A percentile compares a stretch with the other conserved stretches of the same genome.
Evolutionary conservation across 2,888 invertebrate genomes (phyloP).

Genomic region (Incurvaria masculella): DNA sequence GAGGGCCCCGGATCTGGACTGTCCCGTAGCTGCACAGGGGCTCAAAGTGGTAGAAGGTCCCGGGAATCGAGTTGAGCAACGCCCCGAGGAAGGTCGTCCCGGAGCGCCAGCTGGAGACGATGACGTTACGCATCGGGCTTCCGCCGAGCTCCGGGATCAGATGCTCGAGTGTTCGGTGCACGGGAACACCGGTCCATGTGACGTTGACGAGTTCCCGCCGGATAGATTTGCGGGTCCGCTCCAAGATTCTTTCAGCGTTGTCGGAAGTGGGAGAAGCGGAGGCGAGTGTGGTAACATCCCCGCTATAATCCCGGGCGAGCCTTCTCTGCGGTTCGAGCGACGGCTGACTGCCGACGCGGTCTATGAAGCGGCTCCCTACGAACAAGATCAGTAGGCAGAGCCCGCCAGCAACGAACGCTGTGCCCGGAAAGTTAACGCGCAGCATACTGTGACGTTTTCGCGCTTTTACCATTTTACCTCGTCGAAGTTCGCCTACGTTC

Average conservation of each 20-base stretch:
- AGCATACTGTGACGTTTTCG: no score
- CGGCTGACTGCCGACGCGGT: conserved; percentile 49
- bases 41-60: conserved; percentile 88
- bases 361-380: conserved; percentile 55
- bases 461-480: no score
- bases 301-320: conserved; percentile 59
- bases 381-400: conserved; percentile 51
- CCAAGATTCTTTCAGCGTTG: conserved; percentile 36
- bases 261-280: conserved; percentile 38
- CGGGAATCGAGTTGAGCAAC: conserved; percentile 78
- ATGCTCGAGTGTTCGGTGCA: conserved; percentile 58
- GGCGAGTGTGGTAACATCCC: no score
- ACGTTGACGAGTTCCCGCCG: conserved; percentile 39
- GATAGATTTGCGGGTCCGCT: conserved; percentile 36
- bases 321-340: conserved; percentile 46
- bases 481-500: no score
- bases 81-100: conserved; percentile 90
- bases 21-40: conserved; percentile 81
- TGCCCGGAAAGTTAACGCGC: conserved; percentile 49
- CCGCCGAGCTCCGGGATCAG: conserved; percentile 69
- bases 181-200: conserved; percentile 24
- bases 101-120: conserved; percentile 87
- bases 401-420: conserved; percentile 52
- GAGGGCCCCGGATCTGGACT: conserved; percentile 73
- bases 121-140: conserved; percentile 69